phyloP scores from a whole-genome alignment of 2,888 invertebrate genomes.

The Drosophila meridionalis region DNA sequence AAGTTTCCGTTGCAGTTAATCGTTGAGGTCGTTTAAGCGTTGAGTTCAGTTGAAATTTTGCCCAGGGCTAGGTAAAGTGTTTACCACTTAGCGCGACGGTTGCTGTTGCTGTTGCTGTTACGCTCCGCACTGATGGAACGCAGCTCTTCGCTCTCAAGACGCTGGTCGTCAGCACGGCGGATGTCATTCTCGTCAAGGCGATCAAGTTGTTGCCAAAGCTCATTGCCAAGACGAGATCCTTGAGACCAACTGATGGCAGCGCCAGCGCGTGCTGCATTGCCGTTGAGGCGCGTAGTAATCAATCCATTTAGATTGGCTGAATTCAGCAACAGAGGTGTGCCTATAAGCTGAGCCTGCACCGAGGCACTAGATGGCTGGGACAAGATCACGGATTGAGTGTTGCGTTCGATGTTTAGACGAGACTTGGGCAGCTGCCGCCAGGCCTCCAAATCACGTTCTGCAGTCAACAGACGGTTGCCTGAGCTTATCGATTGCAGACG shows the following conservation, averaged over 20 bases:
- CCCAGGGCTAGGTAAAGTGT: background rate
- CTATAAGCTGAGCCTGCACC: conserved; percentile 82
- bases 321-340: conserved; percentile 79
- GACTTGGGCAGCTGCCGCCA: conserved; percentile 66
- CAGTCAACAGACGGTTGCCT: conserved; percentile 66
- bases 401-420: conserved; percentile 77
- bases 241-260: conserved; percentile 64
- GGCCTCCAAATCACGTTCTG: conserved; percentile 70
- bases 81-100: conserved; percentile 63
- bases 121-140: conserved; percentile 50
- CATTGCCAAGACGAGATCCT: conserved; percentile 59
- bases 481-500: conserved; percentile 64
- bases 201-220: conserved; percentile 70
- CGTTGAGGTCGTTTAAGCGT: conserved; percentile 51
- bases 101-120: conserved; percentile 35
- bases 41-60: conserved; percentile 56
- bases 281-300: conserved; percentile 62
- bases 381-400: conserved; percentile 74
- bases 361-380: conserved; percentile 82
- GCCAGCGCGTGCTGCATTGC: conserved; percentile 55
- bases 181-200: conserved; percentile 56
- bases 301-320: conserved; percentile 64
- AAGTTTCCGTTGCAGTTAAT: conserved; percentile 44
- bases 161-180: conserved; percentile 29
- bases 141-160: conserved; percentile 46